Evolutionary conservation across 2,888 invertebrate genomes (phyloP).

Genomic region (Ischnura elegans): DNA sequence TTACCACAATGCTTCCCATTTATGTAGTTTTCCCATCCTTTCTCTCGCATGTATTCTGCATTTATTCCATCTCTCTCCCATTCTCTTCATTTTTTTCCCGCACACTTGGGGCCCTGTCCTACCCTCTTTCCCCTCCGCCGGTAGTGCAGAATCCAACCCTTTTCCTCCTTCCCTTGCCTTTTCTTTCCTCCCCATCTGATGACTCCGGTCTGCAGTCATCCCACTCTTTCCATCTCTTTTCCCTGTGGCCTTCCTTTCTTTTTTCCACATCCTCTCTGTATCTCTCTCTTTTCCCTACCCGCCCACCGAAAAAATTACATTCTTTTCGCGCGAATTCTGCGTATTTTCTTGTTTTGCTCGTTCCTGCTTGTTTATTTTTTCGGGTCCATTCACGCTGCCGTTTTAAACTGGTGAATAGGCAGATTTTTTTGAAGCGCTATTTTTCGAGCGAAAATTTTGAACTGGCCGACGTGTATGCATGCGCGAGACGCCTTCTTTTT

Average conservation of each 20-base stretch:
- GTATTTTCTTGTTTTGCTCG: neutral
- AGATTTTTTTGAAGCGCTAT: neutral
- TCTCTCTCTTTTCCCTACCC: neutral
- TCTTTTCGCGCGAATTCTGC: neutral
- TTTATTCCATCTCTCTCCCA: neutral
- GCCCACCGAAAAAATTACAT: neutral
- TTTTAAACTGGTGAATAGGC: neutral
- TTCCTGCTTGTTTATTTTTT: neutral
- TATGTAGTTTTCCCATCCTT: neutral
- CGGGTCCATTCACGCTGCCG: neutral
- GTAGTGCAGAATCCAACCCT: too few species aligned
- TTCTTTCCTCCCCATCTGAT: neutral
- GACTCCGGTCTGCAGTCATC: too few species aligned
- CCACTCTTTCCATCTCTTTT: neutral
- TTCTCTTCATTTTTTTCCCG: neutral
- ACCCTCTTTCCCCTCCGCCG: neutral
- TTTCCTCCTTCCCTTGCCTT: neutral
- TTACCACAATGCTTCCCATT: too few species aligned
- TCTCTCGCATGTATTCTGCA: neutral
- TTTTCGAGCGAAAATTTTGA: neutral
- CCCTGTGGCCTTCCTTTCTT: neutral
- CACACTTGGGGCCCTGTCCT: neutral
- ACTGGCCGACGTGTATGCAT: neutral
- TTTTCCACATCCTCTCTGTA: neutral
- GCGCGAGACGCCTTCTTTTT: neutral